These are phyloP conservation scores for Fragum sueziense DNA, from an alignment of 2,888 invertebrate species.

Conservation along the genomic window DNA sequence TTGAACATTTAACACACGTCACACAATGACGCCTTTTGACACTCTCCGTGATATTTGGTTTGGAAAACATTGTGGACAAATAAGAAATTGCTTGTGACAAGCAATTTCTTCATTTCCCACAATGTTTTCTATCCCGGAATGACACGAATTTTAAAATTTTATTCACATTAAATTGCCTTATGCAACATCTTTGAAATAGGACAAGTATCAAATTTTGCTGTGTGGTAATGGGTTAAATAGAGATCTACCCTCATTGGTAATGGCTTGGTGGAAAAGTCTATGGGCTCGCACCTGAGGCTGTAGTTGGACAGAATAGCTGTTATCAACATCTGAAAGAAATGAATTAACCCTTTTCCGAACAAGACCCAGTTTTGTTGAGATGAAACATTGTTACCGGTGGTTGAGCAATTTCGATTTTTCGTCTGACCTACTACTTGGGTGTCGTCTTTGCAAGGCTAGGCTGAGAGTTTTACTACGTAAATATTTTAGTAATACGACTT, in stretches of 20 bases:
- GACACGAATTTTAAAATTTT: background rate
- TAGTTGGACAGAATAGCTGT: conserved; percentile 66
- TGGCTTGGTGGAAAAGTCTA: conserved; percentile 89
- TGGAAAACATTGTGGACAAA: background rate
- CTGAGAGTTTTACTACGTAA: too few species aligned
- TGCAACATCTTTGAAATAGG: background rate
- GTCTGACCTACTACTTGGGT: too few species aligned
- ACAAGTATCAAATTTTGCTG: background rate
- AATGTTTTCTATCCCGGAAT: background rate
- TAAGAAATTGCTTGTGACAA: background rate
- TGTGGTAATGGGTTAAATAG: background rate
- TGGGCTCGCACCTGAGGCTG: conserved; percentile 86
- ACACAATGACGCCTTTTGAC: too few species aligned
- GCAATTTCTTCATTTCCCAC: background rate
- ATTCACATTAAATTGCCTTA: background rate
- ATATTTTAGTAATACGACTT: too few species aligned
- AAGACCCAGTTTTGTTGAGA: too few species aligned
- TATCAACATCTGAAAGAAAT: conserved; percentile 51
- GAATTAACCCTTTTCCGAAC: background rate
- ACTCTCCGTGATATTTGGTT: too few species aligned
- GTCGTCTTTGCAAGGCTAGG: too few species aligned
- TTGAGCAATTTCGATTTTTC: too few species aligned
- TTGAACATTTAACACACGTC: too few species aligned
- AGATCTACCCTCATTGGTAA: conserved; percentile 91
- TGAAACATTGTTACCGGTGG: too few species aligned